Base-by-base conservation (phyloP, 2,113 vertebrate genomes). In the Scomber scombrus region DNA sequence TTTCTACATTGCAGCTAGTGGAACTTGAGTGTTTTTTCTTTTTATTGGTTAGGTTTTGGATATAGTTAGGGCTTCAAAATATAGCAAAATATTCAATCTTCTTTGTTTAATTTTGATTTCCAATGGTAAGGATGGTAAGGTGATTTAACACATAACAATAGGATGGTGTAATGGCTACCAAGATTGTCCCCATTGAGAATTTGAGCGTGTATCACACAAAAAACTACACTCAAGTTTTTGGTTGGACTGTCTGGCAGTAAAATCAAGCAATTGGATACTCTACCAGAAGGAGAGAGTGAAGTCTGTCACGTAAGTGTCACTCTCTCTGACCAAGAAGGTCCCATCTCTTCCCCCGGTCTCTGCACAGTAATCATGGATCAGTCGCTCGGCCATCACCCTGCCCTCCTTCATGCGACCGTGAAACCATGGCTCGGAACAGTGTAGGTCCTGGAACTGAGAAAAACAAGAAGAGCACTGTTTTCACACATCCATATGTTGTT, bases 221-320 rank as follows among this genome's bases (percentile, higher is more conserved):
- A 13, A 46, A 10, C 2, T 45, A 21, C 43, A 23, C 11, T 11
- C 16, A 45, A 5, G 11, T 34, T 45, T 26, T 43, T 5, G 51
- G 12, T 34, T 31, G 10, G 5, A 19, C 3, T 26, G 3, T 26
- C 23, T 70, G 19, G 47, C 3, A 5, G 3, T 43, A 6, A 54
- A 6, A 58, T 26, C 1, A 57, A 54, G 21, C 69, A 47, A 46
- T 2, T 15, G 14, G 15, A 26, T 2, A 8, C 51, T 60, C 15
- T 96, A 99, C 98, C 98, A 99, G 95, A 99, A 99, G 0, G 98
- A 99, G 56, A 99, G 94, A 7, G 97, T 97, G 92, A 88, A 97
- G 89, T 97, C 96, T 0, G 94, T 92, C 63, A 93, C 91, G 46
- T 82, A 96, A 19, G 93, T 95, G 82, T 97, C 96, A 5, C 98